Evolutionary conservation across 92 coral and sea anemone genomes (phyloP), one percentile per base, ranked within the genome.

Genomic region (Porites divaricata): DNA sequence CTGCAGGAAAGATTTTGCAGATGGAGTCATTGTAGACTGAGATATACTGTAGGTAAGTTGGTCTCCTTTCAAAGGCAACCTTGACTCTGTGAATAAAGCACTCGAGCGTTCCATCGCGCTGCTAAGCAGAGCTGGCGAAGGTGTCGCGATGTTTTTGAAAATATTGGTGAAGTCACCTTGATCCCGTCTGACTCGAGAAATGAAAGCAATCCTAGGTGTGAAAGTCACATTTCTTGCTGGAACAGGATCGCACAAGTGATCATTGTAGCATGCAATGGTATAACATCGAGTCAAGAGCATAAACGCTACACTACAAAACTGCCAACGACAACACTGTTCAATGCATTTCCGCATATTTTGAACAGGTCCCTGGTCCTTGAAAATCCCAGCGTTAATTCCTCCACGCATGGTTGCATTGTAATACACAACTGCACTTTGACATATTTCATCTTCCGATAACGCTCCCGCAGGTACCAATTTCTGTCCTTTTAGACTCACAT

Each of bases 251-350:
- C 99, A 96, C 13, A 89, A 76, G 65, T 83, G 82, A 23, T 89
- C 82, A 58, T 92, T 79, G 14, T 92, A 88, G 57, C 99, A 96
- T 50, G 98, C 87, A 67, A 96, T 89, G 9, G 89, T 75, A 75
- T 92, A 95, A 81, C 99, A 96, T 26, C 95, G 93, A 76, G 93
- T 86, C 45, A 93, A 75, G 4, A 96, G 81, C 97, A 96, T 92
- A 74, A 96, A 96, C 59, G 97, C 98, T 23, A 96, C 92, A 77
- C 87, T 93, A 77, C 99, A 96, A 41, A 75, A 72, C 78, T 91
- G 89, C 99, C 99, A 96, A 15, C 93, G 93, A 81, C 99, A 96
- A 86, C 99, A 96, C 23, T 67, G 93, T 50, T 87, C 84, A 58
- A 93, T 86, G 76, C 99, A 96, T 90, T 93, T 82, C 92, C 90